These are phyloP conservation scores for Sebastes dallii DNA, from an alignment of 2,797 vertebrate species.

Conservation along the genomic window DNA sequence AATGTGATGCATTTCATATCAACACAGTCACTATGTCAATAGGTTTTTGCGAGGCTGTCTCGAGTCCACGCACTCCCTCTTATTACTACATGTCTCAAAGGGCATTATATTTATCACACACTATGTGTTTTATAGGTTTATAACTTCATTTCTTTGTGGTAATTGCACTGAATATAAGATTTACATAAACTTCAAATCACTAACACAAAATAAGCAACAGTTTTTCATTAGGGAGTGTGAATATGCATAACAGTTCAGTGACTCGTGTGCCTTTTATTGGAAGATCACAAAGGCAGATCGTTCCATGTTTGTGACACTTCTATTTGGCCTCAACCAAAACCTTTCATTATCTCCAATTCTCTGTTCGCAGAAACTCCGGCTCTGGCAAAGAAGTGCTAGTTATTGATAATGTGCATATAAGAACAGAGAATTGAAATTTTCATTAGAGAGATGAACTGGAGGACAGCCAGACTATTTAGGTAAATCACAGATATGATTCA, in stretches of 20 bases:
- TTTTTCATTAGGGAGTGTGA: neutral
- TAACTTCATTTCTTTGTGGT: neutral
- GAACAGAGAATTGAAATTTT: slow-evolving; percentile 72
- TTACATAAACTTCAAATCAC: slow-evolving; percentile 25
- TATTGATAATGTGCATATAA: slow-evolving; percentile 70
- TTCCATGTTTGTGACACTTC: slow-evolving; percentile 43
- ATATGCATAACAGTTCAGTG: neutral
- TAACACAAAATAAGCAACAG: neutral
- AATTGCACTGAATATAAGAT: slow-evolving; percentile 10
- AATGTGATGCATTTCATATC: neutral
- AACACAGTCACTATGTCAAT: neutral
- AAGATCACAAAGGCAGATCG: slow-evolving; percentile 23
- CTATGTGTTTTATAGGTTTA: neutral
- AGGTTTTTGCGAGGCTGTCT: neutral
- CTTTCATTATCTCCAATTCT: slow-evolving; percentile 35
- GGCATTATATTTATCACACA: neutral
- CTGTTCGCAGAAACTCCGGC: slow-evolving; percentile 30
- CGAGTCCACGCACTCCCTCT: neutral
- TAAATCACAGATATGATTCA: slow-evolving; percentile 77
- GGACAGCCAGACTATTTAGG: slow-evolving; percentile 76
- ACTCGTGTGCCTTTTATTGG: slow-evolving; percentile 9
- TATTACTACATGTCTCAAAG: neutral
- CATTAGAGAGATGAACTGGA: slow-evolving; percentile 76
- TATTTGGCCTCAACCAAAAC: slow-evolving; percentile 38
- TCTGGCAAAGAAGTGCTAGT: slow-evolving; percentile 47